A percentile compares a stretch with the other conserved stretches of the same genome.
phyloP scores from a whole-genome alignment of 64 coral and sea anemone genomes.

The Orbicella faveolata region DNA sequence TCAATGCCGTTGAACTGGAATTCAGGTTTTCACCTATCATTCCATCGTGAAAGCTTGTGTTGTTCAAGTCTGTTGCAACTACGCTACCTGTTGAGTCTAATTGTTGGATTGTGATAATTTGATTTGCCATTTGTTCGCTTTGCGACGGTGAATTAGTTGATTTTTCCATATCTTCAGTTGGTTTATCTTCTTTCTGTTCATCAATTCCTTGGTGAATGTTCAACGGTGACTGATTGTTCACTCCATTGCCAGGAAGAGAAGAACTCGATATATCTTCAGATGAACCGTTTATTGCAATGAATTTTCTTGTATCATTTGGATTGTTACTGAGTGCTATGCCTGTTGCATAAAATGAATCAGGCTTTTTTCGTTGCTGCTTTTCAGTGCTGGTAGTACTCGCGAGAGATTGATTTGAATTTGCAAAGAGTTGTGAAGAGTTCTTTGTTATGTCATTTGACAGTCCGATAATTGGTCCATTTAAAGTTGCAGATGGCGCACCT shows the following conservation, averaged over 20 bases:
- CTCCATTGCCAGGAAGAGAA: not conserved
- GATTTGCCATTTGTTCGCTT: not conserved
- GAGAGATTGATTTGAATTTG: not conserved
- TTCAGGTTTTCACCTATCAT: too few species aligned
- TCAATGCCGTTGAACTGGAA: not conserved
- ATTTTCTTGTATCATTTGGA: not conserved
- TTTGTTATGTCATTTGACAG: not conserved
- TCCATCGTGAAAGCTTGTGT: not conserved
- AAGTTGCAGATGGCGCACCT: not conserved
- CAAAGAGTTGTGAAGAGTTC: not conserved
- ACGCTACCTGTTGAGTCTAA: not conserved
- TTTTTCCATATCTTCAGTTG: not conserved
- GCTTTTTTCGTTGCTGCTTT: not conserved
- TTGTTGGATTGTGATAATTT: not conserved
- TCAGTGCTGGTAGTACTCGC: not conserved
- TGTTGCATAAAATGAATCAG: slow-evolving; percentile 1
- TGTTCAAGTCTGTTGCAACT: not conserved
- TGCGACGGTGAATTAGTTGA: not conserved
- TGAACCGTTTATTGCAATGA: not conserved
- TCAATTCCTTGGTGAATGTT: not conserved
- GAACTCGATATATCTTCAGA: not conserved
- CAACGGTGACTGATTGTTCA: not conserved
- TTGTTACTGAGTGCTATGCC: slow-evolving; percentile 21
- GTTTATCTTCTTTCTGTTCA: not conserved
- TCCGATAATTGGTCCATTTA: not conserved